Base-by-base conservation (phyloP, 1,140 invertebrate species). In the Theocolax elegans region DNA sequence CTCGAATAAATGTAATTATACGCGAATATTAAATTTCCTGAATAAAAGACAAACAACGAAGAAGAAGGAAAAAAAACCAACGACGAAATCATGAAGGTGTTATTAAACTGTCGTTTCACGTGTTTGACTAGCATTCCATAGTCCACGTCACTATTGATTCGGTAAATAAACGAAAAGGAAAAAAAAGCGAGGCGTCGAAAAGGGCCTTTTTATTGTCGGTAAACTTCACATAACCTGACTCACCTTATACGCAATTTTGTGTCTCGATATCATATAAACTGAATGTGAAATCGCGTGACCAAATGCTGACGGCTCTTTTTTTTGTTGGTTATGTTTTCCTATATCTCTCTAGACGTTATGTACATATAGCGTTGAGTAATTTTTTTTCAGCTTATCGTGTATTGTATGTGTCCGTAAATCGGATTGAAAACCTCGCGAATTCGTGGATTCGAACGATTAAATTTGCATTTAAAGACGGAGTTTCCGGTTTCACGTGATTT, bases 211-310 rank as follows among this genome's bases (percentile, higher is more conserved):
- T 67, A 72, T 73, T 68, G 72, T 71, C 51, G 54, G 65, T 71
- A 70, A 77, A 77, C 75, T 74, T 65, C 70, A n/a, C n/a, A n/a
- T n/a, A 71, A 65, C 56, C 72, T 76, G 75, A 78, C 46, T 78
- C 75, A 79, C 72, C 35, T 44, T 35, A 35, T 60, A 9, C 31
- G 31, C 31, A 35, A 44, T 3, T 8, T 9, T 15, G 42, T 44
- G 3, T 44, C 42, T 44, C 12, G 6, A 35, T 35, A n/a, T 69
- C 44, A 46, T 62, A 54, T 44, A 25, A 6, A 35, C 35, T 27
- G 48, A 46, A 54, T 19, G 35, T 13, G 1, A 48, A 64, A 64
- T 70, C 60, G 67, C 67, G 67, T 70, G 67, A 64, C 58, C 7
- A 44, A 15, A 44, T 44, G 15, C 42, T 4, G 15, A 15, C 42